These are phyloP conservation scores for Fopius arisanus DNA, from an alignment of 1,140 invertebrate genomes.

Conservation along the genomic window DNA sequence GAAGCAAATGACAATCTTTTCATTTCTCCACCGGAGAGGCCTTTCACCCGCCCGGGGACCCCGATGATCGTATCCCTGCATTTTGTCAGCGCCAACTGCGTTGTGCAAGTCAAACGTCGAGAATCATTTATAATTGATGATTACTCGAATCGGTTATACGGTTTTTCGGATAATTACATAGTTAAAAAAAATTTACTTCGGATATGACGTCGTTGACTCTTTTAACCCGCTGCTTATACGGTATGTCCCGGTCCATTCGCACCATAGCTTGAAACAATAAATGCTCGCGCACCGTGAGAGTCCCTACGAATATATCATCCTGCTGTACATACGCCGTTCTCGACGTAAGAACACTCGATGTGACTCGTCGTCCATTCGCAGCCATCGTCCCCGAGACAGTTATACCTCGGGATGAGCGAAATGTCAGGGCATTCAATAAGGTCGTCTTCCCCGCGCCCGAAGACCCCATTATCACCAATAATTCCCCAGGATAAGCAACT, in stretches of 20 bases:
- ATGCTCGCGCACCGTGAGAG: slow-evolving; percentile 90
- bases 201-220: slow-evolving; percentile 90
- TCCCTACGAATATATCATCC: slow-evolving; percentile 92
- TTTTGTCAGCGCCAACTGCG: slow-evolving; percentile 82
- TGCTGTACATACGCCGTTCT: slow-evolving; percentile 96
- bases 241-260: slow-evolving; percentile 86
- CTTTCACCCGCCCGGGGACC: slow-evolving; percentile 83
- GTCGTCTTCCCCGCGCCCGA: slow-evolving; percentile 97
- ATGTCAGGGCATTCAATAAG: slow-evolving; percentile 89
- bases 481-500: slow-evolving; percentile 85
- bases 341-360: slow-evolving; percentile 73
- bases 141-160: no score
- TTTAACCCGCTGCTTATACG: slow-evolving; percentile 77
- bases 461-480: slow-evolving; percentile 92
- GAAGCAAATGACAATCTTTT: slow-evolving; percentile 95
- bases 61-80: slow-evolving; percentile 90
- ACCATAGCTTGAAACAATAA: slow-evolving; percentile 90
- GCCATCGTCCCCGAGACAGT: slow-evolving; percentile 75
- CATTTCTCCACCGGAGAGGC: slow-evolving; percentile 95
- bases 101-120: slow-evolving; percentile 27
- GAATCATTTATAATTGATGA: no score
- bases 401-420: slow-evolving; percentile 74
- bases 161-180: slow-evolving; percentile 19
- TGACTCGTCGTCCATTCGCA: slow-evolving; percentile 76
- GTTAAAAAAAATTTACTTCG: slow-evolving; percentile 73